Evolutionary conservation across 2,113 vertebrate species (phyloP).

Genomic region (Steatornis caripensis): DNA sequence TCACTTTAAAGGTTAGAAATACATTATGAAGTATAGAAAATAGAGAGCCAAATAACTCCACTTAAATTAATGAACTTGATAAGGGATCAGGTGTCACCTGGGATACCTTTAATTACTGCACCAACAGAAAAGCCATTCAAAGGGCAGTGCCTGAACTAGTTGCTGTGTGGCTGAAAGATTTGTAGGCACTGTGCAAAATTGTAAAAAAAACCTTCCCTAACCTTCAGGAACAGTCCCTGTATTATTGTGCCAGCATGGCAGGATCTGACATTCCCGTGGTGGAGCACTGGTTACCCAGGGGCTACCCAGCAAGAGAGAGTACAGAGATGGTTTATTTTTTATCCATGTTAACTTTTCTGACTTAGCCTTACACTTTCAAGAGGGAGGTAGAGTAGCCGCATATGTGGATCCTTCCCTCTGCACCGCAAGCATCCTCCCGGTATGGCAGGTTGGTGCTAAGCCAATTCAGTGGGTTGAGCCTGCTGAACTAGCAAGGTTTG

Average conservation of each 20-base stretch:
- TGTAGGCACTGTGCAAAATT: constrained; percentile 34
- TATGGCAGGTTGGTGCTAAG: not conserved
- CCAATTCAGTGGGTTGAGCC: fast-evolving
- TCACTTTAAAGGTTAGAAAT: constrained; percentile 66
- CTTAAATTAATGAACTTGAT: constrained; percentile 66
- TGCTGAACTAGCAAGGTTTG: fast-evolving
- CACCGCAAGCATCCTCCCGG: not conserved
- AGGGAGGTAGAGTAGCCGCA: not conserved
- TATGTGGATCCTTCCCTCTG: not conserved
- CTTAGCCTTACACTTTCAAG: not conserved
- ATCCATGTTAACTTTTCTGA: not conserved
- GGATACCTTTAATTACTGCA: constrained; percentile 63
- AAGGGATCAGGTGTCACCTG: constrained; percentile 58
- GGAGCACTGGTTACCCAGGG: not conserved
- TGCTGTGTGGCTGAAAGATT: constrained; percentile 40
- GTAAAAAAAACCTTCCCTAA: constrained; percentile 54
- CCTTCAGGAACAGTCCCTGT: constrained; percentile 22
- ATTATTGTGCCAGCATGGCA: constrained; percentile 14
- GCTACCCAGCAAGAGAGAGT: not conserved
- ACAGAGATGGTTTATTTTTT: not conserved
- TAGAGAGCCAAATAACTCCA: constrained; percentile 48
- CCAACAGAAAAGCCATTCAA: constrained; percentile 62
- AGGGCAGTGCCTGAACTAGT: constrained; percentile 41
- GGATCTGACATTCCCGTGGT: not conserved
- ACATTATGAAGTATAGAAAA: constrained; percentile 55